Percentiles rank a stretch among this genome's conserved stretches.
phyloP scores from a whole-genome alignment of 1,140 invertebrate species.

The Schlechtendalia chinensis region DNA sequence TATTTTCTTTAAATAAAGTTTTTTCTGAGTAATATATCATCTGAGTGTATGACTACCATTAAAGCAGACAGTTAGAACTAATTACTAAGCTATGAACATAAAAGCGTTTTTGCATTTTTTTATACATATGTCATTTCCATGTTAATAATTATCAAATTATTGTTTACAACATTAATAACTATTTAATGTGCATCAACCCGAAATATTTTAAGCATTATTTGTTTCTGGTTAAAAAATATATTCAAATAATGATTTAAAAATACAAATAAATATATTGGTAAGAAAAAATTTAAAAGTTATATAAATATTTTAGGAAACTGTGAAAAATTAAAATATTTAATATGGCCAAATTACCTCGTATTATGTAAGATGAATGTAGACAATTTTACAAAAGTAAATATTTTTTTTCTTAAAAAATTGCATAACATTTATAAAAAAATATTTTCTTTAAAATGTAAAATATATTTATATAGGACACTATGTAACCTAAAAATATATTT shows the following conservation, averaged over 20 bases:
- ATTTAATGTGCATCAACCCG: slow-evolving; percentile 10
- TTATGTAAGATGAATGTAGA: too few relatives aligned
- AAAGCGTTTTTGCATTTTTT: slow-evolving; percentile 9
- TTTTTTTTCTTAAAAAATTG: too few relatives aligned
- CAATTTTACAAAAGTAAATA: too few relatives aligned
- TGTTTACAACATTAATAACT: slow-evolving; percentile 38
- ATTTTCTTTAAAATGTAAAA: too few relatives aligned
- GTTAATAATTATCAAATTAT: slow-evolving; percentile 34
- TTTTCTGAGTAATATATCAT: slow-evolving; percentile 4
- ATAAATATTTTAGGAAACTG: too few relatives aligned
- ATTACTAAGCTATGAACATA: slow-evolving; percentile 15
- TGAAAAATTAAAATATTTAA: too few relatives aligned
- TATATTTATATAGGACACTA: too few relatives aligned
- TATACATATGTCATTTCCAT: neutral
- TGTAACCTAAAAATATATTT: too few relatives aligned
- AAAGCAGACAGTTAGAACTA: slow-evolving; percentile 10
- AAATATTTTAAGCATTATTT: slow-evolving; percentile 16
- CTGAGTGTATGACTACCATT: neutral
- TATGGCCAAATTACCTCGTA: too few relatives aligned
- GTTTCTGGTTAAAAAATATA: neutral
- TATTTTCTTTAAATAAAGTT: neutral
- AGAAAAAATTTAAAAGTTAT: neutral
- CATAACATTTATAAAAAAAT: too few relatives aligned
- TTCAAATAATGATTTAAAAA: slow-evolving; percentile 10
- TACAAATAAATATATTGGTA: neutral